phyloP scores from a whole-genome alignment of 23 tunicate species.

The Oikopleura vanhoeffeni region DNA sequence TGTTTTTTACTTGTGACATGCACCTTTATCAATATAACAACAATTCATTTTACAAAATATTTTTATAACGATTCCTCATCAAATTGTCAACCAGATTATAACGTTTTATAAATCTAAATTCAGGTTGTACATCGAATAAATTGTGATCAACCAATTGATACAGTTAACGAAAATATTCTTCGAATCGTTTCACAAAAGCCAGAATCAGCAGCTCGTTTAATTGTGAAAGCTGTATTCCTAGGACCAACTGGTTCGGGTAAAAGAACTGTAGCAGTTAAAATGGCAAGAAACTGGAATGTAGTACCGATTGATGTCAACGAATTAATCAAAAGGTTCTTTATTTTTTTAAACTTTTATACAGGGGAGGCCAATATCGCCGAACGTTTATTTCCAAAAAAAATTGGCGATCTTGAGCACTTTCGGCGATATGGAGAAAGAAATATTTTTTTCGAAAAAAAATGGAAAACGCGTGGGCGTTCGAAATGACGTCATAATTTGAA shows the following conservation, averaged over 20 bases:
- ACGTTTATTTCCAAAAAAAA: too few species aligned
- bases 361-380: too few species aligned
- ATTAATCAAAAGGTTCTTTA: background rate
- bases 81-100: too few species aligned
- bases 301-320: background rate
- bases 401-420: too few species aligned
- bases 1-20: too few species aligned
- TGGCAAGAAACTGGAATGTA: background rate
- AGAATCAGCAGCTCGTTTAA: background rate
- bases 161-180: background rate
- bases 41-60: too few species aligned
- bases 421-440: background rate
- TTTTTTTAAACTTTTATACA: background rate
- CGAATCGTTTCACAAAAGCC: background rate
- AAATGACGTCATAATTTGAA: too few species aligned
- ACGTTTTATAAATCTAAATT: too few species aligned
- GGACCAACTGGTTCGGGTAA: conserved; percentile 9
- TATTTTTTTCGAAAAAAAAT: background rate
- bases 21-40: too few species aligned
- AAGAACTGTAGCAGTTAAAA: background rate
- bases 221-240: background rate
- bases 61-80: too few species aligned
- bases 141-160: background rate
- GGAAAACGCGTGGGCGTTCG: too few species aligned
- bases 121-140: background rate